A percentile compares a stretch with the other conserved stretches of the same genome.
Evolutionary conservation across 2,888 invertebrate species (phyloP).

Genomic region (Malthinus seriepunctatus): DNA sequence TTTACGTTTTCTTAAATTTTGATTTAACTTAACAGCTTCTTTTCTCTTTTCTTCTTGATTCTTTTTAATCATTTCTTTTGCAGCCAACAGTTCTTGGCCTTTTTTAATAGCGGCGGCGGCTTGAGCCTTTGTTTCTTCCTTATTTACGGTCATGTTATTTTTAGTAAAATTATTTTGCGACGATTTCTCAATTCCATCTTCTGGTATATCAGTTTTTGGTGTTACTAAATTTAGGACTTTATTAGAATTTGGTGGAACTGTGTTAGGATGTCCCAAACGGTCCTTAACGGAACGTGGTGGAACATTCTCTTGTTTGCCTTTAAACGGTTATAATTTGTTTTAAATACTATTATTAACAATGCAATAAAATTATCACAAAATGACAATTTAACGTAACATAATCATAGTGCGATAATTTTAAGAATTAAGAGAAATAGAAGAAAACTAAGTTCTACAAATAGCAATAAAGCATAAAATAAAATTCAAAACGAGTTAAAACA

Average conservation of each 20-base stretch:
- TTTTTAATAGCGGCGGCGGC: constrained; percentile 58
- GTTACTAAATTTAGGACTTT: constrained; percentile 55
- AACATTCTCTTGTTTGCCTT: constrained; percentile 67
- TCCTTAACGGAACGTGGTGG: constrained; percentile 57
- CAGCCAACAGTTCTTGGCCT: constrained; percentile 61
- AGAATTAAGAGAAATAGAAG: too few species aligned
- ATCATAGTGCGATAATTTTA: not conserved
- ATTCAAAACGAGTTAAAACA: too few species aligned
- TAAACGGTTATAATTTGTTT: constrained; percentile 22
- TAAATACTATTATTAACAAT: not conserved
- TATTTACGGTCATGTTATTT: constrained; percentile 29
- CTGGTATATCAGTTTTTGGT: constrained; percentile 48
- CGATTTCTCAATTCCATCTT: constrained; percentile 26
- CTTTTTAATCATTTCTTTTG: constrained; percentile 71
- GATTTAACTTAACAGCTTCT: constrained; percentile 75
- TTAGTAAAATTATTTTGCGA: constrained; percentile 25
- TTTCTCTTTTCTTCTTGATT: constrained; percentile 76
- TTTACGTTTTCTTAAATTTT: constrained; percentile 81
- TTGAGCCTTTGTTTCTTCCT: constrained; percentile 50
- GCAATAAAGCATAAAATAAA: too few species aligned
- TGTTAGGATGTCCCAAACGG: constrained; percentile 53
- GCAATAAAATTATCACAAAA: not conserved
- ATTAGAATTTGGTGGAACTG: constrained; percentile 49
- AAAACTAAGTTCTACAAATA: too few species aligned
- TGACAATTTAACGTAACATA: not conserved